Base-by-base conservation (phyloP, 1,140 invertebrate genomes). In the Heliconius nattereri region DNA sequence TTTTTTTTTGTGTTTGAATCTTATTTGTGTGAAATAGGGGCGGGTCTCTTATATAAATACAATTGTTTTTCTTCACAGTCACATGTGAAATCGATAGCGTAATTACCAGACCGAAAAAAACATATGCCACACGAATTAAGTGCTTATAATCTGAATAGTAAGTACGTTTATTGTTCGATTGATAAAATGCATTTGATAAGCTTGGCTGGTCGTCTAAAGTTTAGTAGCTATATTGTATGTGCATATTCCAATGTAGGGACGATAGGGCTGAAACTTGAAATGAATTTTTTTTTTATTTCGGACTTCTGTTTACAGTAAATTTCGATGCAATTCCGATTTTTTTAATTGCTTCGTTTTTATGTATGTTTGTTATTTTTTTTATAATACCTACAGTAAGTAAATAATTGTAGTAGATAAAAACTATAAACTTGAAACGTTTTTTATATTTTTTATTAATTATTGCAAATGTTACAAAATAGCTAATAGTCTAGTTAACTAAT, bases 41-140 rank as follows among this genome's bases (percentile, higher is more conserved):
- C 54, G n/a, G 54, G 2, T 2, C 7, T n/a, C 19, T 29, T 35
- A 75, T 75, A 19, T 35, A 35, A 52, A n/a, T n/a, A 76, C 40
- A 37, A 6, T 54, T 19, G n/a, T 76, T 76, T 76, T 19, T 76
- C n/a, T 66, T 26, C 19, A 45, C 74, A 60, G n/a, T 78, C 29
- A 72, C 49, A 72, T 72, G 40, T 78, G 76, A 72, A 78, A 78
- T 52, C 45, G 71, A 57, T 73, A 78, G 5, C n/a, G 35, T 60
- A 60, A 73, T 60, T 72, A 72, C 66, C 52, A 71, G 70, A 73
- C 76, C 49, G 75, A 70, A 76, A 29, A n/a, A 70, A 49, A 70
- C 54, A 49, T 70, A 37, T 76, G 35, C 35, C 26, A 71, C 71
- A 76, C 26, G 13, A 26, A 71, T 26, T 23, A 76, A 45, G 66